These are phyloP conservation scores for Drosophila ogumai DNA, from an alignment of 1,140 invertebrate genomes.

Conservation along the genomic window DNA sequence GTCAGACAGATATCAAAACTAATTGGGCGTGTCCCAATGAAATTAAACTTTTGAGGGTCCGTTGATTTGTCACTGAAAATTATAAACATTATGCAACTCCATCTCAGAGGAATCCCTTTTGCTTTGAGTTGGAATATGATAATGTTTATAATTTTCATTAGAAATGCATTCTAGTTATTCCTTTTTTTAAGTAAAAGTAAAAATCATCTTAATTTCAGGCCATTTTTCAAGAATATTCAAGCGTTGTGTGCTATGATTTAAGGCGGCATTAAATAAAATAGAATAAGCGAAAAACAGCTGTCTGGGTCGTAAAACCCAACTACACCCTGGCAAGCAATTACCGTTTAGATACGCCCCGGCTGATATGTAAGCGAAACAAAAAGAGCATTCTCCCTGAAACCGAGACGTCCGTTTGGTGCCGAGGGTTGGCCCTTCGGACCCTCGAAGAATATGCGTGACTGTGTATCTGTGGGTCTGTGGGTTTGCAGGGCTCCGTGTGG, in stretches of 20 bases:
- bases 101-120: too few species aligned
- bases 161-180: neutral
- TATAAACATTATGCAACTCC: too few species aligned
- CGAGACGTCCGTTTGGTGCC: constrained; percentile 66
- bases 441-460: constrained; percentile 57
- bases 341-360: constrained; percentile 68
- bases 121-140: neutral
- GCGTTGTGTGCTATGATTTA: constrained; percentile 52
- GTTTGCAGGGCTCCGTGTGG: constrained; percentile 4
- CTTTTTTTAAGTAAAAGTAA: neutral
- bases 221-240: neutral
- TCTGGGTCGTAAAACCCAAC: constrained; percentile 76
- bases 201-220: constrained; percentile 25
- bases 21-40: constrained; percentile 62
- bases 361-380: constrained; percentile 18
- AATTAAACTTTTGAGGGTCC: constrained; percentile 20
- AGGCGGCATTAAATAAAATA: constrained; percentile 8
- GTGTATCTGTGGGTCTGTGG: constrained; percentile 25
- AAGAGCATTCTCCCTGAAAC: constrained; percentile 53
- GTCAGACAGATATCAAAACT: constrained; percentile 59
- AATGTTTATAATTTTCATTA: neutral
- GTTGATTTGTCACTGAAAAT: too few species aligned
- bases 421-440: constrained; percentile 34
- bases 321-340: constrained; percentile 79
- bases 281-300: constrained; percentile 63